A percentile compares a stretch with the other conserved stretches of the same genome.
Evolutionary conservation across 2,113 vertebrate genomes (phyloP).

Genomic region (Budorcas taxicolor): DNA sequence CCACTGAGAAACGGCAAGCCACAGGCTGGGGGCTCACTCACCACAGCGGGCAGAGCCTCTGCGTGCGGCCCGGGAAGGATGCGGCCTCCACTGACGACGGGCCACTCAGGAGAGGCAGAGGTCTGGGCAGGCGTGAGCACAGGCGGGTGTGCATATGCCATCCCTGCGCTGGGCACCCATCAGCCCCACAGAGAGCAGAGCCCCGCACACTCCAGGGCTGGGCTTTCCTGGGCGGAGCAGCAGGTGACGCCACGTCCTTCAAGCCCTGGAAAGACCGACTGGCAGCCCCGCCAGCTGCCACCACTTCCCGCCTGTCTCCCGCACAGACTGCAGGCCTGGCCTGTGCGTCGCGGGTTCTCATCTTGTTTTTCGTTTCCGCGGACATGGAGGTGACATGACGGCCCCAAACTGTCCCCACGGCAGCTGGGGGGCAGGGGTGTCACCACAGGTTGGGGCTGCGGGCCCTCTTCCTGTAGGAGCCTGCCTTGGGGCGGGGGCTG

Average conservation of each 20-base stretch:
- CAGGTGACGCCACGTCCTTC: neutral
- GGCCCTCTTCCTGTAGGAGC: neutral
- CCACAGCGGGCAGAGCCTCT: neutral
- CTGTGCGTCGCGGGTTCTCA: accelerated
- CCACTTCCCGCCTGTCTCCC: accelerated
- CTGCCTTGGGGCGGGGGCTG: neutral
- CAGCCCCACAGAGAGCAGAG: neutral
- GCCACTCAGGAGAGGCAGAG: neutral
- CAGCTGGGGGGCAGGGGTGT: neutral
- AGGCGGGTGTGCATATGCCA: neutral
- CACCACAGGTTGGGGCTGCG: neutral
- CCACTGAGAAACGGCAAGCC: neutral
- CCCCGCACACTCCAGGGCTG: too few relatives aligned
- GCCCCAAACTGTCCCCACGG: neutral
- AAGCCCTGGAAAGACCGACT: neutral
- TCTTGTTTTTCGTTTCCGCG: neutral
- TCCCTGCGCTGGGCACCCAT: neutral
- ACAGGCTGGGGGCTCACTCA: neutral
- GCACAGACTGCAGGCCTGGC: neutral
- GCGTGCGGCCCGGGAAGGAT: neutral
- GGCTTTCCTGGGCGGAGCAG: neutral
- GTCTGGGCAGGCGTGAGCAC: neutral
- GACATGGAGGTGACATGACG: accelerated
- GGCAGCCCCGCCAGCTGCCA: neutral
- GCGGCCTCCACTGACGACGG: neutral